Evolutionary conservation across 2,888 invertebrate genomes (phyloP), one percentile per base, ranked within the genome.

Genomic region (Euproctis similis): DNA sequence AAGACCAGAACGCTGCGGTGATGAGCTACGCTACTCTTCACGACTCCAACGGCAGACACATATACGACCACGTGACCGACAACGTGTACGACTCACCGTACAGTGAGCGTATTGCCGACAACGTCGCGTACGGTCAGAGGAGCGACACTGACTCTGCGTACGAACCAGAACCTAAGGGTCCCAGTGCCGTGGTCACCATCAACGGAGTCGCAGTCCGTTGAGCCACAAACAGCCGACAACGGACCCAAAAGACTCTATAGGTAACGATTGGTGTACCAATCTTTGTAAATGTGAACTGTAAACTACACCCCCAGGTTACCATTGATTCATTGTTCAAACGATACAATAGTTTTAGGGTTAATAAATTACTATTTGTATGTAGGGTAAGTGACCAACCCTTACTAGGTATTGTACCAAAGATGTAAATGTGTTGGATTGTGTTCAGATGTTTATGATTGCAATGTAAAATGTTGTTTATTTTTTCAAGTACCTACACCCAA

Each of bases 181-280:
- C 81, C 1, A 82, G 43, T 27, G 85, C 85, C 0, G 89, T 89
- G 11, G 92, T 95, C 53, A 95, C 95, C 23, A 95, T 95, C 53
- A 95, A 95, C 61, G 95, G 95, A 5, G 94, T 95, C 24, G 91
- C 94, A 19, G 93, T 95, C 26, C 90, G 93, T 84, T 94, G 87
- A 80, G 35, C 23, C 10, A 10, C n/a, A 11, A 13, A n/a, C n/a
- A n/a, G n/a, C n/a, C n/a, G 12, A 31, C 18, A 21, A 2, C 16
- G 39, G 52, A 28, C 36, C 35, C 35, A 28, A 39, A 36, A 43
- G 27, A 41, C 38, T 46, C 30, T 34, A 27, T 51, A 44, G 41
- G 48, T 52, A 49, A 57, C 53, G 41, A 52, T 52, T 52, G 49
- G 50, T 50, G 50, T 48, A 45, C 42, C 49, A n/a, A n/a, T 52